Base-by-base conservation (phyloP, 2,888 invertebrate species). In the Parelbella ahira region DNA sequence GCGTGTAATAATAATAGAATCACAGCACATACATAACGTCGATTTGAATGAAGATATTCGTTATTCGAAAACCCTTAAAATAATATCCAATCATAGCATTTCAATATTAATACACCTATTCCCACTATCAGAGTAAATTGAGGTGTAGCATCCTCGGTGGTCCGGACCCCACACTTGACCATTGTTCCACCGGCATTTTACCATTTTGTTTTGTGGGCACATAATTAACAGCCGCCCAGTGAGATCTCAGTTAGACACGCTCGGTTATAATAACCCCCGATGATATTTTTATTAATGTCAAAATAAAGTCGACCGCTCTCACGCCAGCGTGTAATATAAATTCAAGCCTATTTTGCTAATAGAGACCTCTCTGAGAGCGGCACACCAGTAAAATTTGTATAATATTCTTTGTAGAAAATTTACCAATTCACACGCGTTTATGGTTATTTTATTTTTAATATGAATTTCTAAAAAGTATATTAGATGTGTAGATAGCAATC, bases 211-310 rank as follows among this genome's bases (percentile, higher is more conserved):
- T 79, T 75, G 82, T 77, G 67, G 77, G 66, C 71, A 76, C 78
- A 77, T 86, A 84, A 86, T 87, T 86, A 86, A 84, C 84, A 84
- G 81, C 72, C 81, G 67, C 83, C 82, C 81, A 77, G 79, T 75
- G 80, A 75, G 83, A 80, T 73, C 75, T 79, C 68, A 70, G 80
- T 86, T 87, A 83, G 83, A 83, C 86, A 86, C 86, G 84, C 84
- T 87, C 81, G 70, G 61, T 75, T 77, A 73, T 84, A 79, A 86
- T 86, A 82, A 81, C 77, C 79, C 73, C 73, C 63, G 83, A 84
- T 86, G 84, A 84, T 86, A 84, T 84, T 86, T 86, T 84, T 86
- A 86, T 84, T 86, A 84, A 83, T 84, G 82, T 86, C 86, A 84
- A 84, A 84, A 86, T 84, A 83, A 79, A 79, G 58, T 68, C 60